phyloP scores from a whole-genome alignment of 2,113 vertebrate species.

The Cromileptes altivelis region DNA sequence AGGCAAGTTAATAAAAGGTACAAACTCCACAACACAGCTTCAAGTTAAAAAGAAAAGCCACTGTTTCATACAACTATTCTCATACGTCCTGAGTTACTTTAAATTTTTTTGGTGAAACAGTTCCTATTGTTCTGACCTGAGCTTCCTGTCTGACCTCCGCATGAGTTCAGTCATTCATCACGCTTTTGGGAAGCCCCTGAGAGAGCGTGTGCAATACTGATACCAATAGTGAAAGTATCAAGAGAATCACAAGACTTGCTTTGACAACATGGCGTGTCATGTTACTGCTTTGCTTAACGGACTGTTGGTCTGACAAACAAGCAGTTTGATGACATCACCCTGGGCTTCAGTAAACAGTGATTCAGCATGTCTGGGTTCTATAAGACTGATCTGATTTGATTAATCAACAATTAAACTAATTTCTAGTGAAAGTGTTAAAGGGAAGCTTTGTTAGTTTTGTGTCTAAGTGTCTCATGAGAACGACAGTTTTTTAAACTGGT shows the following conservation, averaged over 20 bases:
- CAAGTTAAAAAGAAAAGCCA: background rate
- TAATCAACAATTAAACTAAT: too few relatives aligned
- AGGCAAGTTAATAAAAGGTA: background rate
- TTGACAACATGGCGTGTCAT: background rate
- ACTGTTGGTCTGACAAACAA: background rate
- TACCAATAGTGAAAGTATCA: background rate
- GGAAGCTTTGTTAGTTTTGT: too few relatives aligned
- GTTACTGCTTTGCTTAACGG: background rate
- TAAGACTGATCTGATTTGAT: background rate
- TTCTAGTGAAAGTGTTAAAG: background rate
- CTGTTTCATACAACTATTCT: too few relatives aligned
- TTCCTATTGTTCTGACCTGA: background rate
- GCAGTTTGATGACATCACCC: background rate
- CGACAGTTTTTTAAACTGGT: too few relatives aligned
- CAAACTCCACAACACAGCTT: background rate
- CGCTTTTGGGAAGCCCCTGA: background rate
- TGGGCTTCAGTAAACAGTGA: background rate
- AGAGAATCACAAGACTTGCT: background rate
- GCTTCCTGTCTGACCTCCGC: background rate
- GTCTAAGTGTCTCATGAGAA: too few relatives aligned
- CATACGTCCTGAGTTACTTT: background rate
- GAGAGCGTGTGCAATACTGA: background rate
- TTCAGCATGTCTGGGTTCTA: background rate
- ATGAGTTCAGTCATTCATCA: background rate
- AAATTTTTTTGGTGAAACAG: background rate